Percentiles rank a stretch among this genome's conserved stretches.
These are phyloP conservation scores for Rhagium mordax DNA, from an alignment of 2,888 invertebrate species.

Conservation along the genomic window DNA sequence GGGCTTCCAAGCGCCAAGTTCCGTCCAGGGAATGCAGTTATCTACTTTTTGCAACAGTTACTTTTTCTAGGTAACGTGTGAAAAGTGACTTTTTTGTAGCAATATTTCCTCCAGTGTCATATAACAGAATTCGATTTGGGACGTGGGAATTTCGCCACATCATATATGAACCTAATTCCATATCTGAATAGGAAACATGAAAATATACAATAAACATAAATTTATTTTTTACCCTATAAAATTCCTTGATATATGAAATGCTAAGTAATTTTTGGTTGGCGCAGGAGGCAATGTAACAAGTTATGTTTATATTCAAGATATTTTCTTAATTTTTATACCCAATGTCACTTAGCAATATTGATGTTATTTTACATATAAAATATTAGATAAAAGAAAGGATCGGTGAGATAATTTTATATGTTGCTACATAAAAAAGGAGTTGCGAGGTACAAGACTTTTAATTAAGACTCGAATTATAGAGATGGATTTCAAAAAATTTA, in stretches of 20 bases:
- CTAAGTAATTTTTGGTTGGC: conserved; percentile 13
- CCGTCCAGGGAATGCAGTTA: conserved; percentile 57
- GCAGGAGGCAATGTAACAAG: background rate
- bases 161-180: conserved; percentile 32
- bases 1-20: conserved; percentile 45
- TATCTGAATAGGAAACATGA: conserved; percentile 17
- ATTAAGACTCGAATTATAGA: too few species aligned
- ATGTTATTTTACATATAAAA: too few species aligned
- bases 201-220: conserved; percentile 30
- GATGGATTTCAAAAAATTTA: too few species aligned
- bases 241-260: conserved; percentile 25
- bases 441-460: too few species aligned
- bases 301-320: conserved; percentile 40
- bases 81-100: conserved; percentile 53
- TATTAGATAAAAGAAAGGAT: too few species aligned
- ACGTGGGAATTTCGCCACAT: conserved; percentile 44
- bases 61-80: conserved; percentile 52
- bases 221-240: conserved; percentile 23
- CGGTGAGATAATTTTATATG: too few species aligned
- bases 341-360: too few species aligned
- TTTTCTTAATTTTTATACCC: conserved; percentile 47
- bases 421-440: too few species aligned
- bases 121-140: conserved; percentile 54
- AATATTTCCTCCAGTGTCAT: conserved; percentile 55
- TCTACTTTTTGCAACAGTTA: conserved; percentile 55